A percentile compares a stretch with the other conserved stretches of the same genome.
These are phyloP conservation scores for Nomada ferruginata DNA, from an alignment of 2,888 invertebrate species.

Conservation along the genomic window DNA sequence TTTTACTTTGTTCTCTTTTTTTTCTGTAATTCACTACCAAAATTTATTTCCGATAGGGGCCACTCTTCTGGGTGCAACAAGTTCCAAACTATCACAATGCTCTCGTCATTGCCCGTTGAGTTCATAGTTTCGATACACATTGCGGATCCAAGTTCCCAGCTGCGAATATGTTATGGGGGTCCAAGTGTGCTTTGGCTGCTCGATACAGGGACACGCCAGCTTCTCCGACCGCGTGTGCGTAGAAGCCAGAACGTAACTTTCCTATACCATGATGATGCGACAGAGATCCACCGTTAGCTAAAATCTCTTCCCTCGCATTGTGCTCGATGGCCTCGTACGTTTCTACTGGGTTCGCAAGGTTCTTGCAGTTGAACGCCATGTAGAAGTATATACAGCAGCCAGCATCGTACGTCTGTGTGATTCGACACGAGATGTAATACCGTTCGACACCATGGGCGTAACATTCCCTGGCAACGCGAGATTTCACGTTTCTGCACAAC, in stretches of 20 bases:
- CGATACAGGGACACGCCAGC: conserved; percentile 91
- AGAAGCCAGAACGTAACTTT: conserved; percentile 95
- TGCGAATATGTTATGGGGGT: conserved; percentile 98
- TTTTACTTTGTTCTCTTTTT: background rate
- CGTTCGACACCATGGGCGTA: conserved; percentile 86
- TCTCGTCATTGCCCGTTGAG: background rate
- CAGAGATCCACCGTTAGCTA: conserved; percentile 95
- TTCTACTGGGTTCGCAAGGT: conserved; percentile 89
- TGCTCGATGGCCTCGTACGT: conserved; percentile 95
- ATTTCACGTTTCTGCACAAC: conserved; percentile 96
- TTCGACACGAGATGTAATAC: conserved; percentile 91
- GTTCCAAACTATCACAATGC: conserved; percentile 32
- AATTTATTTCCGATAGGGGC: conserved; percentile 28
- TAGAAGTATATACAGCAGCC: conserved; percentile 99
- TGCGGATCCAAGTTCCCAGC: conserved; percentile 89
- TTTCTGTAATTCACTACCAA: conserved; percentile 37
- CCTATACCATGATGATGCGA: conserved; percentile 99
- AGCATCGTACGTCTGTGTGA: conserved; percentile 98
- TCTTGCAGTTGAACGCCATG: conserved; percentile 92
- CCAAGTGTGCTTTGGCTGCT: conserved; percentile 94
- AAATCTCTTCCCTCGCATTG: conserved; percentile 95
- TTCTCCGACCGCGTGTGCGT: conserved; percentile 92
- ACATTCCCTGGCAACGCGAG: conserved; percentile 89
- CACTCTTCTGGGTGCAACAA: background rate
- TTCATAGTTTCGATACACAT: conserved; percentile 67